These are phyloP conservation scores for Euleptes europaea DNA, from an alignment of 2,113 vertebrate species.

Conservation along the genomic window DNA sequence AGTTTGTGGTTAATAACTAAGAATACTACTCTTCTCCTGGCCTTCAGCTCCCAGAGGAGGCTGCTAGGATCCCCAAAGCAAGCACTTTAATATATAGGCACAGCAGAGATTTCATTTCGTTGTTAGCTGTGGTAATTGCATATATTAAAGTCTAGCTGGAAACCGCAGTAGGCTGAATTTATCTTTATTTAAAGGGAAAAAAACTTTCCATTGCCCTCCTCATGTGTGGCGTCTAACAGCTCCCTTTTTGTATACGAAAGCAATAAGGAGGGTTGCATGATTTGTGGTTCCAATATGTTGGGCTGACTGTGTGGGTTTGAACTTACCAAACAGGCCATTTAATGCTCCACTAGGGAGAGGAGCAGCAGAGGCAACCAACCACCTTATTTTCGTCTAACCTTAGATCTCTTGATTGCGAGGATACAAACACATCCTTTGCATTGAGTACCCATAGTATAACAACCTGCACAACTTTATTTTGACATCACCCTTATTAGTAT, in stretches of 20 bases:
- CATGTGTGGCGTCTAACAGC: neutral
- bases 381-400: slow-evolving; percentile 33
- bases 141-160: slow-evolving; percentile 44
- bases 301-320: slow-evolving; percentile 34
- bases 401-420: neutral
- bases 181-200: slow-evolving; percentile 47
- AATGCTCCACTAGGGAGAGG: slow-evolving; percentile 18
- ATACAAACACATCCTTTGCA: slow-evolving; percentile 24
- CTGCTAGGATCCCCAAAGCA: slow-evolving; percentile 36
- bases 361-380: neutral
- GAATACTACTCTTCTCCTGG: slow-evolving; percentile 40
- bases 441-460: neutral
- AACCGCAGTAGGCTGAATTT: slow-evolving; percentile 48
- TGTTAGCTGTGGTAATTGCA: slow-evolving; percentile 52
- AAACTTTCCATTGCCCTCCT: slow-evolving; percentile 47
- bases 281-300: slow-evolving; percentile 54
- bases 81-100: slow-evolving; percentile 36
- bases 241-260: slow-evolving; percentile 36
- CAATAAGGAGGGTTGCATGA: slow-evolving; percentile 46
- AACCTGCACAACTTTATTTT: slow-evolving; percentile 9
- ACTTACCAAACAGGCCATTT: slow-evolving; percentile 26
- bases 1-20: slow-evolving; percentile 21
- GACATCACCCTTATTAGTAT: neutral
- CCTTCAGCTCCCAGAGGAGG: neutral
- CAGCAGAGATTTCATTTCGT: slow-evolving; percentile 37